Percentiles rank a stretch among this genome's conserved stretches.
phyloP scores from a whole-genome alignment of 2,113 vertebrate genomes.

The Cyphomyrus discorhynchus region DNA sequence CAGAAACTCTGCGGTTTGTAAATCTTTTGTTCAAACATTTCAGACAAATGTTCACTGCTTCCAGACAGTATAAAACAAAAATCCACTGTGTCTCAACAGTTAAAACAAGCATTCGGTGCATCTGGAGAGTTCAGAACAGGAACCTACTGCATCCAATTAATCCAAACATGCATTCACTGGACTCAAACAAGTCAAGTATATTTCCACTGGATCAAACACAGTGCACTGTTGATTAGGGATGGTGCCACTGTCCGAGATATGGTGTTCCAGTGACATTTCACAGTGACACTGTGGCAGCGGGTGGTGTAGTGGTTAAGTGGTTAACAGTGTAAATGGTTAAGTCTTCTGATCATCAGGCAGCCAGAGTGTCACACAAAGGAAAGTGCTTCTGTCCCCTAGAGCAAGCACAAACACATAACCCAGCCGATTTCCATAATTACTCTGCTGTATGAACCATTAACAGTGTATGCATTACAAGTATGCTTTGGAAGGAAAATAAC shows the following conservation, averaged over 20 bases:
- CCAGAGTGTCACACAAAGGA: background rate
- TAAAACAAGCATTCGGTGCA: background rate
- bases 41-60: background rate
- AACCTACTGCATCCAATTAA: background rate
- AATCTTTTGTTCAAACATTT: background rate
- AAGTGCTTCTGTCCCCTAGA: background rate
- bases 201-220: background rate
- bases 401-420: background rate
- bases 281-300: background rate
- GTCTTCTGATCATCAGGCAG: background rate
- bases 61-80: background rate
- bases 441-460: constrained; percentile 2
- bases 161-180: background rate
- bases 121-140: background rate
- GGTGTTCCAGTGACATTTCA: background rate
- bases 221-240: background rate
- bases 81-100: background rate
- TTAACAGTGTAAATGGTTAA: background rate
- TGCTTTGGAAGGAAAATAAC: background rate
- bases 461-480: background rate
- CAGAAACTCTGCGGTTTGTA: background rate
- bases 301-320: background rate
- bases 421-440: background rate
- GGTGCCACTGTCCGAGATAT: background rate
- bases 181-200: background rate